Base-by-base conservation (phyloP, 2,888 invertebrate species). In the Bugula neritina region DNA sequence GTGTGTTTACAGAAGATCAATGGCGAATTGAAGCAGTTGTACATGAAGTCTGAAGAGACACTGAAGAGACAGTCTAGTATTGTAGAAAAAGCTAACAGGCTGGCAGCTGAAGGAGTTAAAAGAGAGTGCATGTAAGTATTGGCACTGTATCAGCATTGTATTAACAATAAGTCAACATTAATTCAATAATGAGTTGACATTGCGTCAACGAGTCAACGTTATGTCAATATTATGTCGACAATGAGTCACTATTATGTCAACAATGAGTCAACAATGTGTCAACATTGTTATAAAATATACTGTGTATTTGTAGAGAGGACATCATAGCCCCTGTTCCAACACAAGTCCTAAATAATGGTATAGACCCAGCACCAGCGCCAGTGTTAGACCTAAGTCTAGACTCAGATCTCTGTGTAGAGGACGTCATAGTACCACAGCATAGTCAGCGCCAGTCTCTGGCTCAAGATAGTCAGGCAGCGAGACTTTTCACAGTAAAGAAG, bases 11-110 rank as follows among this genome's bases (percentile, higher is more conserved):
- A 55, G 55, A 55, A 55, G 31, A n/a, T 63, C 27, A 31, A 63
- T 27, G 21, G 25, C 27, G 63, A 63, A 31, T 34, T 63, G 63
- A 63, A 63, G 31, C 63, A 63, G 63, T n/a, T 63, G 34, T 63
- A 63, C 63, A 63, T 63, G 63, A 63, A 63, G n/a, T 63, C 63
- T 31, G 63, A 63, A 5, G 63, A 63, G 63, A 63, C 63, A 13
- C 31, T 63, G 31, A 63, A 63, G 31, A 63, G 63, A n/a, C 63
- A 63, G 31, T 27, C 29, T 10, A 63, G 34, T 31, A 27, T 63
- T 3, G 17, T 63, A 29, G 63, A 63, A 10, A 63, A 63, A 31
- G 34, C 63, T 5, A 21, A 63, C 31, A 63, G 31, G n/a, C 63
- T 63, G 34, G 34, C 34, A 13, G 63, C 21, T 63, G 63, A 63